Base-by-base conservation (phyloP, 1,140 invertebrate species). In the Leptopilina clavipes region DNA sequence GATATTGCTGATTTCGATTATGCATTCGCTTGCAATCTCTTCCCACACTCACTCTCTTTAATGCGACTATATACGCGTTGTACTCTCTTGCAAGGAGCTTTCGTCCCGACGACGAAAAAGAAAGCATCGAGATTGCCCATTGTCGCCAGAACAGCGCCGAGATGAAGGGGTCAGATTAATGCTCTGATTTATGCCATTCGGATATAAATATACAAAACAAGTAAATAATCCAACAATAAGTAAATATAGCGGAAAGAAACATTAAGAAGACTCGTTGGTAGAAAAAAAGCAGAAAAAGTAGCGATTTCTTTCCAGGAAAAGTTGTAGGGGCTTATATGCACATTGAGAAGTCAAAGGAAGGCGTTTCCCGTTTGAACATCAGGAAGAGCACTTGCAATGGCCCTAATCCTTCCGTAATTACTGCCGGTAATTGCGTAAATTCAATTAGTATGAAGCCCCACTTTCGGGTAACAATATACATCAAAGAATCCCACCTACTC, bases 351-450 rank as follows among this genome's bases (percentile, higher is more conserved):
- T 12, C 11, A 11, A 76, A 75, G 74, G 72, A 70, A 76, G 74
- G 65, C 56, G 78, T 45, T 59, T 73, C 31, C 75, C 70, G 70
- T 70, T 74, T 73, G 74, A 82, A 79, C 74, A 75, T n/a, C 75
- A 74, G 72, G 80, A 78, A 6, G 81, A 73, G 82, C 84, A 72
- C 80, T 76, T 75, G 84, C 87, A 88, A 88, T 87, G 84, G 84
- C 81, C 84, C 85, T 88, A 86, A 88, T 88, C 86, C 82, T 81
- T 74, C 78, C 80, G 86, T 88, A 88, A 88, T 88, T 88, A 86
- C 87, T 86, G 79, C 77, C 83, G 84, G n/a, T 87, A 89, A 89
- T 88, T 89, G 84, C 87, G 79, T 83, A 87, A 88, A 88, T 88
- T 87, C 86, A 88, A 87, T 88, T 88, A 88, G 84, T 87, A 87